Percentiles rank a stretch among this genome's conserved stretches.
Evolutionary conservation across 2,113 vertebrate species (phyloP).

Genomic region (Gopherus evgoodei): DNA sequence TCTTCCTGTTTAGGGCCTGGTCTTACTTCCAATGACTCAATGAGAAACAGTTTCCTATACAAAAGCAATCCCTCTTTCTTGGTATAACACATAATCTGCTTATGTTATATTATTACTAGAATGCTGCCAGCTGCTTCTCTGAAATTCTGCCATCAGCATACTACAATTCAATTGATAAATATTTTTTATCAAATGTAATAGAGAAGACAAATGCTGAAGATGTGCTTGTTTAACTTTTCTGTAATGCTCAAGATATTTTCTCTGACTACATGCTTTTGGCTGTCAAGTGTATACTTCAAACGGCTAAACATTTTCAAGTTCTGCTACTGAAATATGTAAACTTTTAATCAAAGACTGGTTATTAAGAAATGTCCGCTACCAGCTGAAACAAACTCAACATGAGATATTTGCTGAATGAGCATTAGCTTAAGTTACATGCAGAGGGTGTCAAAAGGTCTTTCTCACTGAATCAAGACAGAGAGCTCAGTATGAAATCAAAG

Average conservation of each 20-base stretch:
- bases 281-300: not conserved
- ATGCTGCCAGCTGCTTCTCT: not conserved
- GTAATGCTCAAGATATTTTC: not conserved
- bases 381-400: not conserved
- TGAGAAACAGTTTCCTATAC: not conserved
- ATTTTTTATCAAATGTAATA: not conserved
- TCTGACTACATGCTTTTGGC: not conserved
- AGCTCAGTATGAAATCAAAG: not conserved
- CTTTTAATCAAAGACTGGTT: not conserved
- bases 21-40: not conserved
- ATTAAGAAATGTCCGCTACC: not conserved
- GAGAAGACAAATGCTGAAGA: not conserved
- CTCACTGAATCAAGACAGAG: not conserved
- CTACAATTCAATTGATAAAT: not conserved
- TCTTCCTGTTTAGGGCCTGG: not conserved
- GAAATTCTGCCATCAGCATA: not conserved
- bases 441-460: not conserved
- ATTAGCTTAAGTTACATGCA: not conserved
- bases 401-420: conserved; percentile 16
- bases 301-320: not conserved
- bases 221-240: not conserved
- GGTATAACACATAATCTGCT: not conserved
- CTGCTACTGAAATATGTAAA: not conserved
- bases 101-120: not conserved
- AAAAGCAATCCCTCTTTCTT: not conserved